Percentiles rank a stretch among this genome's conserved stretches.
Evolutionary conservation across 2,888 invertebrate species (phyloP).

Genomic region (Trimorus sp.): DNA sequence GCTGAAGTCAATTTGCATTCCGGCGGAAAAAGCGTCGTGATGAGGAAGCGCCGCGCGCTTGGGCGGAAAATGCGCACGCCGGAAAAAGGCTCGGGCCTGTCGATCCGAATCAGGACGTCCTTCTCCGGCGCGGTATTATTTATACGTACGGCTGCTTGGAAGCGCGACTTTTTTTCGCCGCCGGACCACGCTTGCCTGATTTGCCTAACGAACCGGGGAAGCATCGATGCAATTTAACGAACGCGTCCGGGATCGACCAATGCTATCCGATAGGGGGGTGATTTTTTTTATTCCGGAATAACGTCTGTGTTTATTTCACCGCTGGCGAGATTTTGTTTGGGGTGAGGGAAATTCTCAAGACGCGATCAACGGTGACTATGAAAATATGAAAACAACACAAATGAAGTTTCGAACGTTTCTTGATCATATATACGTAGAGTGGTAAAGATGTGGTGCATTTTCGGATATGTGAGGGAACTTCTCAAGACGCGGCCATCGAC

Average conservation of each 20-base stretch:
- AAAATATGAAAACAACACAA: too few relatives aligned
- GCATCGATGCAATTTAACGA: conserved; percentile 38
- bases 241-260: conserved; percentile 8
- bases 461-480: too few relatives aligned
- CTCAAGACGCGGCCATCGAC: too few relatives aligned
- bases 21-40: conserved; percentile 21
- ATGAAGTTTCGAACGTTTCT: too few relatives aligned
- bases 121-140: conserved; percentile 25
- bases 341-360: too few relatives aligned
- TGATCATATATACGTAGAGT: too few relatives aligned
- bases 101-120: conserved; percentile 62
- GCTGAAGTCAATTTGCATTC: conserved; percentile 52
- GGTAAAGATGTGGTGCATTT: too few relatives aligned
- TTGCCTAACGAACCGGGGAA: conserved; percentile 46
- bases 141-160: background rate
- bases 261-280: too few relatives aligned
- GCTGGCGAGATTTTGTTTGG: too few relatives aligned
- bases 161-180: conserved; percentile 36
- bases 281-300: too few relatives aligned
- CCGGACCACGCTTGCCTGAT: conserved; percentile 33
- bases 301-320: background rate
- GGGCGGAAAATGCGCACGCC: conserved; percentile 45
- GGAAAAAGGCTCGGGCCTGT: conserved; percentile 45
- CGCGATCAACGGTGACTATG: too few relatives aligned
- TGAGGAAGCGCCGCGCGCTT: conserved; percentile 22